Base-by-base conservation (phyloP, 2,113 vertebrate species). In the Arothron firmamentum region DNA sequence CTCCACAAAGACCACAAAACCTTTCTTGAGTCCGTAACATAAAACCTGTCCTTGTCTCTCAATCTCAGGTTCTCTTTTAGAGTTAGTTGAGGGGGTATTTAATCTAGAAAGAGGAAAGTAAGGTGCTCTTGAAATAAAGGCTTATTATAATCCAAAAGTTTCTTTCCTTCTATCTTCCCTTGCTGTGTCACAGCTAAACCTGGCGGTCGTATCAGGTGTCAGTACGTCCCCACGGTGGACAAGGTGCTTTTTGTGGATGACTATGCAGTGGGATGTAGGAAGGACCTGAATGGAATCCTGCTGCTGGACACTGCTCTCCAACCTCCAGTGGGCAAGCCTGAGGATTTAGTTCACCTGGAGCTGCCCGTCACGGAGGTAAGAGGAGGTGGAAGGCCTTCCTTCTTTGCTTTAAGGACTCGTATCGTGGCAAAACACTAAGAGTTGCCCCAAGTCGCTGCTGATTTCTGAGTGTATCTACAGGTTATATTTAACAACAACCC, bases 181-280 rank as follows among this genome's bases (percentile, higher is more conserved):
- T 52, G n/a, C n/a, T n/a, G 16, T 42, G 9, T 62, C 58, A 13
- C 84, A 99, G 97, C 94, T 72, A 98, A 98, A 89, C 94, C 95
- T 20, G 96, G 95, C 31, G 94, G 95, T 66, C 93, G 93, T 50
- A 94, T 99, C 88, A 93, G 93, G 81, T 99, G 96, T 91, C 97
- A 98, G 87, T 99, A 99, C 91, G 95, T 98, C 82, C 94, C 96
- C 51, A 92, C 95, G 49, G 96, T 98, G 88, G 97, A 99, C 92
- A 99, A 98, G 90, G 97, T 99, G 84, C 91, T 99, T 85, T 99
- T 99, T 86, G 95, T 98, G 91, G 96, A 98, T 0, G 97, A 98
- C 89, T 98, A 95, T 69, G 95, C 95, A 62, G 96, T 99, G 70
- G 97, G 97, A 70, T 99, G 97, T 91, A 93, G 97, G 77, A 99